Percentiles rank a stretch among this genome's conserved stretches.
These are phyloP conservation scores for Anolis apletophallus DNA, from an alignment of 2,797 vertebrate genomes.

Conservation along the genomic window DNA sequence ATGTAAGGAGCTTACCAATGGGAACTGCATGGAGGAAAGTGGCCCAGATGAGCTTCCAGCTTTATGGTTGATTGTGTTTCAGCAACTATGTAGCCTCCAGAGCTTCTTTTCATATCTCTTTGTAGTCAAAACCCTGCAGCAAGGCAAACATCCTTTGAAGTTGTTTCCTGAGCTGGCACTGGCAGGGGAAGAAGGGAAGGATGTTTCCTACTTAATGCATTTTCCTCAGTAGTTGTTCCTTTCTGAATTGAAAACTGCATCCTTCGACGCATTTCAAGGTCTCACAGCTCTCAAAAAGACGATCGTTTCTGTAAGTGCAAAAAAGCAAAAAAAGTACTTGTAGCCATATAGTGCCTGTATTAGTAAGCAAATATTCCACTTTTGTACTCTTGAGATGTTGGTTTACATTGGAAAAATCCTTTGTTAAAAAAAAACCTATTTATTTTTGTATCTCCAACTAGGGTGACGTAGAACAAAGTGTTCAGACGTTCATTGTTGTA, in stretches of 20 bases:
- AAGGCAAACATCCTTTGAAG: not conserved
- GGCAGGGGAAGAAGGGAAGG: not conserved
- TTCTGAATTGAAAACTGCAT: conserved; percentile 26
- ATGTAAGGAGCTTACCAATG: not conserved
- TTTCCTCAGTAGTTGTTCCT: conserved; percentile 19
- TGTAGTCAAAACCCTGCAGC: not conserved
- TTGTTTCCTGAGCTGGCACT: conserved; percentile 17
- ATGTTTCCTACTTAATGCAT: not conserved
- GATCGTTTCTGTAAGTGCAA: conserved; percentile 25
- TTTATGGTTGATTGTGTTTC: conserved; percentile 31
- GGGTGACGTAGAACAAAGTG: not conserved
- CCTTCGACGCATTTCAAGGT: conserved; percentile 60
- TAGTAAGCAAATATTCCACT: conserved; percentile 2
- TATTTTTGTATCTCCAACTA: not conserved
- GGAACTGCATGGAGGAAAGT: not conserved
- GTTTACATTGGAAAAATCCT: not conserved
- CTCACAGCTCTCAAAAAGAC: conserved; percentile 36
- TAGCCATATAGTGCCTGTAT: conserved; percentile 7
- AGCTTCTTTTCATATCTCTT: conserved; percentile 36
- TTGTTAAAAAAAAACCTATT: not conserved
- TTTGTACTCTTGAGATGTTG: conserved; percentile 13
- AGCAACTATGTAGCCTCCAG: not conserved
- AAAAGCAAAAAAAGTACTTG: conserved; percentile 4
- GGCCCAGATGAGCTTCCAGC: not conserved
- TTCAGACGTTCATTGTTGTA: not conserved